Evolutionary conservation across 2,888 invertebrate genomes (phyloP), one percentile per base, ranked within the genome.

Genomic region (Drosophila monieri): DNA sequence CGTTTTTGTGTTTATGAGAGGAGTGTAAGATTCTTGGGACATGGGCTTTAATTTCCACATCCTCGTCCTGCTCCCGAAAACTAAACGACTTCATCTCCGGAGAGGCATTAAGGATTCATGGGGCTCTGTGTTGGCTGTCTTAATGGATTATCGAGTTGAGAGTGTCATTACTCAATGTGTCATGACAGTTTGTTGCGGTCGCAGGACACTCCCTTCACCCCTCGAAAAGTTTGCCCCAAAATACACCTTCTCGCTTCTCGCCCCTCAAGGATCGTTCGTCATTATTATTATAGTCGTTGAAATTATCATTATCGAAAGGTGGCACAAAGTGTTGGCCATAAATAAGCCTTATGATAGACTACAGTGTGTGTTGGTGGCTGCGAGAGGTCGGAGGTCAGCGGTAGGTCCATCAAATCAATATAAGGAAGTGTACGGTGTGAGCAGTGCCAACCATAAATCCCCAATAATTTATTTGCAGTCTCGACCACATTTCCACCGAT

Each of bases 91-190:
- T n/a, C 21, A 8, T 18, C 10, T 25, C 12, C 43, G 43, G 43
- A 43, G 35, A 15, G n/a, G 27, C 64, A 64, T 64, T 64, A 64
- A 37, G 64, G 64, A 64, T 64, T 64, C 64, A 64, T 51, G 10
- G 64, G 37, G 62, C 62, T 51, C 37, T 44, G 44, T 15, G 49
- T 4, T 12, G 62, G 64, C 53, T 58, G 43, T 56, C 44, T 49
- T 43, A 65, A 67, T 72, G 39, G 76, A 71, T 73, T 85, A 81
- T 81, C 67, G 83, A 68, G 74, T 74, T 39, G 60, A 61, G 68
- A 65, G 35, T 39, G 71, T 69, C 83, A 80, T 80, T 85, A 81
- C 69, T 85, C 85, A 79, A 81, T 85, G 58, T 80, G 80, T 85
- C 80, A 76, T 58, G 67, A 67, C 65, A 54, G 43, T 66, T 54